Evolutionary conservation across 64 coral and sea anemone species (phyloP).

Genomic region (Stichodactyla helianthus): DNA sequence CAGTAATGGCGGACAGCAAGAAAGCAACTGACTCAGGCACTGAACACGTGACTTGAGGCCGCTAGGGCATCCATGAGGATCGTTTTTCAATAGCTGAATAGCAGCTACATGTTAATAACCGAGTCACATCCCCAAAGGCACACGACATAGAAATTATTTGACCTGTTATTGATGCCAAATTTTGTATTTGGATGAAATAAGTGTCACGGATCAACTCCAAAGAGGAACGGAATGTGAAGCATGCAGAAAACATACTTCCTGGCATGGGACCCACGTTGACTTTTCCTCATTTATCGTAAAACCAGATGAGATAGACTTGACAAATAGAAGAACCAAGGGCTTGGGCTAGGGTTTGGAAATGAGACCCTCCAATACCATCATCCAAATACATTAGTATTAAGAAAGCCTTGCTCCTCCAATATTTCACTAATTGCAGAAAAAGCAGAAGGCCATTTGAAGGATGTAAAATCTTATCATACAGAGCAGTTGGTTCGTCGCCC

Average conservation of each 20-base stretch:
- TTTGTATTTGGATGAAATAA: background rate
- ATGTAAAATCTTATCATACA: too few relatives aligned
- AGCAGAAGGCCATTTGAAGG: background rate
- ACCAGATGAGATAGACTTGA: slow-evolving; percentile 13
- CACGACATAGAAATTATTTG: slow-evolving; percentile 35
- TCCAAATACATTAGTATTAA: slow-evolving; percentile 27
- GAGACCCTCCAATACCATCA: slow-evolving; percentile 37
- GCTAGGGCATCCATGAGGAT: background rate
- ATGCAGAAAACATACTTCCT: slow-evolving; percentile 16
- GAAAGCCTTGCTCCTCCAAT: slow-evolving; percentile 1
- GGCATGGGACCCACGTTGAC: slow-evolving; percentile 13
- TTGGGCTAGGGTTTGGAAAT: background rate
- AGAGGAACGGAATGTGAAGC: slow-evolving; percentile 14
- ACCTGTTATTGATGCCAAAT: background rate
- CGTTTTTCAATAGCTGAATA: slow-evolving; percentile 7
- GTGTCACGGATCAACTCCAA: background rate
- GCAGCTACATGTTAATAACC: slow-evolving; percentile 33
- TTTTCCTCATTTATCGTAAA: slow-evolving; percentile 37
- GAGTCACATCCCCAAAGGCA: slow-evolving; percentile 30
- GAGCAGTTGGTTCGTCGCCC: too few relatives aligned
- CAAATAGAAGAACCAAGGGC: background rate
- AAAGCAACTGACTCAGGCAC: too few relatives aligned
- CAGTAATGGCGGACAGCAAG: too few relatives aligned
- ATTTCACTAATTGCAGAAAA: background rate
- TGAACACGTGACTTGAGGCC: too few relatives aligned